Evolutionary conservation across 1,140 invertebrate species (phyloP).

Genomic region (Macrosteles quadrilineatus): DNA sequence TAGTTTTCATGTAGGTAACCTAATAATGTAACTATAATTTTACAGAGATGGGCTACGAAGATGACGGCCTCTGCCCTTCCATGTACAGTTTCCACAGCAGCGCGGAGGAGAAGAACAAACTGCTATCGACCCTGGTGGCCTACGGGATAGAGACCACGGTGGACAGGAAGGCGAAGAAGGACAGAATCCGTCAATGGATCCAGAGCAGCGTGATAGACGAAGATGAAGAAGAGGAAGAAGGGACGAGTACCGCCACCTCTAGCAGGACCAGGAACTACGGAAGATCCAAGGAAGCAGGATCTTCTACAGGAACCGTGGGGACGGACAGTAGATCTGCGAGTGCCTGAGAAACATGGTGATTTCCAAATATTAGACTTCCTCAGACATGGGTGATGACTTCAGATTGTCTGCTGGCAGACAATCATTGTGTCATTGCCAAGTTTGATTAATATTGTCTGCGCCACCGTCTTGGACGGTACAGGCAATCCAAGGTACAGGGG

Average conservation of each 20-base stretch:
- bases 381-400: no score
- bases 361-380: no score
- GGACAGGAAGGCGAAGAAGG: constrained; percentile 77
- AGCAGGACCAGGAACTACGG: neutral
- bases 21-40: no score
- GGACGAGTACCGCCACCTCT: constrained; percentile 14
- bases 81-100: constrained; percentile 89
- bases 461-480: no score
- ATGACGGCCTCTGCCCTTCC: constrained; percentile 81
- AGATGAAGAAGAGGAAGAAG: constrained; percentile 62
- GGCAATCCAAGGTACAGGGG: no score
- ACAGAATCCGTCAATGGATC: constrained; percentile 85
- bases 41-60: constrained; percentile 58
- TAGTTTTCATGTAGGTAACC: no score
- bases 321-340: no score
- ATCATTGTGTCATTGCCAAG: no score
- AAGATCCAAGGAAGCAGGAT: neutral
- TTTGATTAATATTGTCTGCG: no score
- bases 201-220: constrained; percentile 81
- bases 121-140: constrained; percentile 73
- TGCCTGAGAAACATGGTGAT: no score
- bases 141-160: constrained; percentile 85
- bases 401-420: no score
- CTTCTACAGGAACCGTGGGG: neutral
- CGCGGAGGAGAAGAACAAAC: constrained; percentile 80